Conservation (phyloP, 2,888 invertebrate genomes). For the Cepaea hortensis region DNA sequence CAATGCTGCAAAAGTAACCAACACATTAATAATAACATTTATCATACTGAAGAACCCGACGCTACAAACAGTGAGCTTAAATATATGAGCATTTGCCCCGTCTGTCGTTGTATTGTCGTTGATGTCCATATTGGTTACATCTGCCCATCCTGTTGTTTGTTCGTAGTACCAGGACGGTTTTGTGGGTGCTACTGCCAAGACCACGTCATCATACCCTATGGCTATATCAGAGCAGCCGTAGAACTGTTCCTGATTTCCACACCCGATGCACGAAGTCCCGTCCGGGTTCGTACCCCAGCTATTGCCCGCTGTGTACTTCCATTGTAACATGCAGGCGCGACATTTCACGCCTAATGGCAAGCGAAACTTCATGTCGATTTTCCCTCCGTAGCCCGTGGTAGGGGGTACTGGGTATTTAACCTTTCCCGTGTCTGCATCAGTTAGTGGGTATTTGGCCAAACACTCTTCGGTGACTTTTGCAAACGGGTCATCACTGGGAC, state of each 20-base stretch:
- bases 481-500: slow-evolving; percentile 58
- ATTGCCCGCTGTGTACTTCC: slow-evolving; percentile 70
- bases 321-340: slow-evolving; percentile 66
- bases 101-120: neutral
- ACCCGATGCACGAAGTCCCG: slow-evolving; percentile 62
- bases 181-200: neutral
- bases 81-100: neutral
- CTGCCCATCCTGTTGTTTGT: slow-evolving; percentile 48
- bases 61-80: neutral
- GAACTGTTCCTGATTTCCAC: slow-evolving; percentile 70
- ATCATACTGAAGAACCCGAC: neutral
- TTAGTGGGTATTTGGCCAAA: slow-evolving; percentile 62
- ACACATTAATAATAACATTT: neutral
- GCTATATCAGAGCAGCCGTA: slow-evolving; percentile 70
- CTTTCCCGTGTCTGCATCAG: slow-evolving; percentile 53
- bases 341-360: slow-evolving; percentile 62
- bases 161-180: slow-evolving; percentile 50
- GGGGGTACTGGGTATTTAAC: slow-evolving; percentile 58
- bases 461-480: slow-evolving; percentile 69
- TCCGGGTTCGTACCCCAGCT: slow-evolving; percentile 66
- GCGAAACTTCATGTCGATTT: slow-evolving; percentile 54
- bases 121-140: slow-evolving; percentile 36
- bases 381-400: slow-evolving; percentile 42
- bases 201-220: slow-evolving; percentile 60
- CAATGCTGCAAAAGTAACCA: neutral